A percentile compares a stretch with the other conserved stretches of the same genome.
Conservation (phyloP, 2,888 invertebrate species). For the Sarcophaga caerulescens region DNA sequence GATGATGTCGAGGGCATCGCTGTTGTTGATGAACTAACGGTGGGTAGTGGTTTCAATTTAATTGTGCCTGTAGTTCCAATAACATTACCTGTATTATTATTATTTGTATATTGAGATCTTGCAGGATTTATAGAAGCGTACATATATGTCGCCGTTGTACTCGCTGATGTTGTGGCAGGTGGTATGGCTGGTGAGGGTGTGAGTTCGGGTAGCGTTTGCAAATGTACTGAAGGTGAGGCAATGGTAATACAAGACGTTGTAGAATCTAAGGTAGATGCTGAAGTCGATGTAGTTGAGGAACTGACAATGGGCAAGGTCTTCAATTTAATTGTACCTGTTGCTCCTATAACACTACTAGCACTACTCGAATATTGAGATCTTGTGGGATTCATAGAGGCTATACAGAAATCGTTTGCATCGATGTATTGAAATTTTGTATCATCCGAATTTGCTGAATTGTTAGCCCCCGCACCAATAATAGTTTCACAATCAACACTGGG, state of each 20-base stretch:
- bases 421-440: constrained; percentile 74
- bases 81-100: constrained; percentile 56
- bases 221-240: constrained; percentile 52
- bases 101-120: constrained; percentile 58
- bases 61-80: constrained; percentile 58
- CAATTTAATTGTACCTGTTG: constrained; percentile 71
- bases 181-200: constrained; percentile 50
- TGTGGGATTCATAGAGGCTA: constrained; percentile 71
- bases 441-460: constrained; percentile 73
- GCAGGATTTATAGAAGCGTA: constrained; percentile 69
- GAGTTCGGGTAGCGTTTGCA: constrained; percentile 49
- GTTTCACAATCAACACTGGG: constrained; percentile 75
- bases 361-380: constrained; percentile 67
- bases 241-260: constrained; percentile 56
- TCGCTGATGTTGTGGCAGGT: constrained; percentile 35
- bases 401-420: constrained; percentile 76
- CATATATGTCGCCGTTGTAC: constrained; percentile 52
- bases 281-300: constrained; percentile 71
- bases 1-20: constrained; percentile 73
- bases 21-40: constrained; percentile 72
- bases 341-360: constrained; percentile 60
- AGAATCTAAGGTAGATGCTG: constrained; percentile 66
- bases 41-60: constrained; percentile 75
- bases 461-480: constrained; percentile 70
- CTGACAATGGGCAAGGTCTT: constrained; percentile 76